Conservation (phyloP, 2,888 invertebrate species). For the Pogonocherus hispidulus region DNA sequence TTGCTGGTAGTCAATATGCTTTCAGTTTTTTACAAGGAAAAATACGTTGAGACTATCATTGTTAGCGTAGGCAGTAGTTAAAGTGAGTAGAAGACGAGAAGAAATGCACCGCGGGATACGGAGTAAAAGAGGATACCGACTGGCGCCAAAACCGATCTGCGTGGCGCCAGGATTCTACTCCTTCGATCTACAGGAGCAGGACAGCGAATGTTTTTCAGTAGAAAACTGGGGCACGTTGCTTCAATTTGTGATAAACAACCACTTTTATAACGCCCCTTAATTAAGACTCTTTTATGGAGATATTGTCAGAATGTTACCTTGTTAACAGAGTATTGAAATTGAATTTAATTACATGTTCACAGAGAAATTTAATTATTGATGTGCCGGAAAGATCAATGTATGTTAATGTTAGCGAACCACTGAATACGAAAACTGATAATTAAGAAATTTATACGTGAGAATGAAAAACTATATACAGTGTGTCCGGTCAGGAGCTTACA, state of each 20-base stretch:
- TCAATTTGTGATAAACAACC: conserved; percentile 22
- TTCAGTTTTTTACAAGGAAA: conserved; percentile 3
- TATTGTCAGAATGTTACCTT: neutral
- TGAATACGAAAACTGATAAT: neutral
- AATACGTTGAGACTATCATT: neutral
- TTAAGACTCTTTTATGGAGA: neutral
- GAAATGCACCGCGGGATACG: neutral
- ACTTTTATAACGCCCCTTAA: neutral
- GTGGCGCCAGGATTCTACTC: conserved; percentile 29
- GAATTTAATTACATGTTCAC: neutral
- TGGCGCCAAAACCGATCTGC: conserved; percentile 20
- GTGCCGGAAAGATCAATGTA: too few relatives aligned
- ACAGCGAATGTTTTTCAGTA: conserved; percentile 5
- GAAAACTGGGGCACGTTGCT: conserved; percentile 11
- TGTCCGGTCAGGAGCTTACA: too few relatives aligned
- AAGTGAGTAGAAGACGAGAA: conserved; percentile 1
- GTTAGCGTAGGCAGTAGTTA: neutral
- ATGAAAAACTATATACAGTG: too few relatives aligned
- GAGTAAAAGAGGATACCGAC: neutral
- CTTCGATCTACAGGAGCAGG: neutral
- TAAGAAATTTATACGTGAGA: neutral
- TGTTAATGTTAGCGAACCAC: conserved; percentile 6
- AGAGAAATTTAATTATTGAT: neutral
- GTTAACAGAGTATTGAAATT: neutral
- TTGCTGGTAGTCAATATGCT: neutral